Percentiles rank a stretch among this genome's conserved stretches.
Conservation (phyloP, 2,113 vertebrate genomes). For the Dromaius novaehollandiae region DNA sequence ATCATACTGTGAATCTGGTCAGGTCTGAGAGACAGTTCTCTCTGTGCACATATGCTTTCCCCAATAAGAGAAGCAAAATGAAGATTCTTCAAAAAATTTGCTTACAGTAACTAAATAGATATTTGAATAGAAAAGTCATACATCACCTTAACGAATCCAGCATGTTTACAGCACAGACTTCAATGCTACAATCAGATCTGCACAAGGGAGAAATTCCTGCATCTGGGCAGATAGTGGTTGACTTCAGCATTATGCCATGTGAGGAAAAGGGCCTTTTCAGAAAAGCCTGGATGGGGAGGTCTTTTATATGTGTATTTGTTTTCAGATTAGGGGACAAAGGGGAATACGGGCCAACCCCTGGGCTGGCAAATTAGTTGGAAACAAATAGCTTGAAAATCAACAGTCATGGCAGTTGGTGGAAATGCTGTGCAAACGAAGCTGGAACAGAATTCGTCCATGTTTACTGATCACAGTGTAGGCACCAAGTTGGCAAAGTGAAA, state of each 20-base stretch:
- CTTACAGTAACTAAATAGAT: background rate
- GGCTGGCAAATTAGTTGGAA: background rate
- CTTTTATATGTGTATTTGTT: background rate
- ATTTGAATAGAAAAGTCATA: background rate
- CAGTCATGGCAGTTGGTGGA: background rate
- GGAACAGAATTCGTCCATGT: background rate
- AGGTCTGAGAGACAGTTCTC: background rate
- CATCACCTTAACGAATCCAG: background rate
- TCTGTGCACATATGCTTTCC: background rate
- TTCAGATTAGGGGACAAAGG: background rate
- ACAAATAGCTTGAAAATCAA: background rate
- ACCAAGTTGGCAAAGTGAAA: background rate
- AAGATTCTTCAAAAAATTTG: background rate
- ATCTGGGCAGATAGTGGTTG: background rate
- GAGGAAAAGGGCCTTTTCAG: background rate
- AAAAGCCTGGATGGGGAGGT: background rate
- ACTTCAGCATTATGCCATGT: background rate
- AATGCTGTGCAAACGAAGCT: background rate
- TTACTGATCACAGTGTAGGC: background rate
- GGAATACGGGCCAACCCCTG: background rate
- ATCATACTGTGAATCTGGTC: background rate
- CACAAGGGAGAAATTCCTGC: background rate
- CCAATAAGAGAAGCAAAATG: background rate
- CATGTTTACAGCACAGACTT: background rate
- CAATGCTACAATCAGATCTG: background rate